Base-by-base conservation (phyloP, 2,113 vertebrate genomes). In the Corydoras maculifer region DNA sequence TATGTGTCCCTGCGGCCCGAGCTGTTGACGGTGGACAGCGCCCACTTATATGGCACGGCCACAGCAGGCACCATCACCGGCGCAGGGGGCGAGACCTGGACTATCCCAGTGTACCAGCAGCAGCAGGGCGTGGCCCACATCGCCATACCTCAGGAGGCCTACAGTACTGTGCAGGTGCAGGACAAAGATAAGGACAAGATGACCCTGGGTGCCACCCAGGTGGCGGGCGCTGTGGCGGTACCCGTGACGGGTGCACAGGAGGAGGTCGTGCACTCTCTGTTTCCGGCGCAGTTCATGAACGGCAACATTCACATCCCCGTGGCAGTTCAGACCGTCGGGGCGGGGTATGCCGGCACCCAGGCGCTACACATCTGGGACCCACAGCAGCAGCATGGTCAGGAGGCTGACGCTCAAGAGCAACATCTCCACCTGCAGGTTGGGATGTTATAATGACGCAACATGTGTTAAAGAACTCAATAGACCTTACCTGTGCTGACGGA, bases 261-360 rank as follows among this genome's bases (percentile, higher is more conserved):
- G 84, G 97, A 99, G 83, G 94, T 98, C 69, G 95, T 99, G 78
- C 97, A 99, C 88, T 97, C 95, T 0, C 91, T 99, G 80, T 97
- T 99, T 83, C 95, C 97, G 7, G 95, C 97, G 1, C 97, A 99
- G 90, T 99, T 99, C 82, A 98, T 99, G 95, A 99, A 99, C 79
- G 97, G 97, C 68, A 99, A 98, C 90, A 94, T 99, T 88, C 97
- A 99, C 91, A 98, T 98, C 91, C 97, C 96, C 55, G 94, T 99
- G 85, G 96, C 96, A 11, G 96, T 99, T 82, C 97, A 99, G 88
- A 95, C 97, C 0, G 93, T 98, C 30, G 94, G 94, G 69, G 95
- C 95, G 81, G 91, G 94, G 0, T 99, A 99, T 83, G 93, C 94
- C 84, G 90, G 92, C 57, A 89, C 94, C 4, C 96, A 99, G 85